Evolutionary conservation across 2,888 invertebrate species (phyloP).

Genomic region (Lasioglossum marginatum): DNA sequence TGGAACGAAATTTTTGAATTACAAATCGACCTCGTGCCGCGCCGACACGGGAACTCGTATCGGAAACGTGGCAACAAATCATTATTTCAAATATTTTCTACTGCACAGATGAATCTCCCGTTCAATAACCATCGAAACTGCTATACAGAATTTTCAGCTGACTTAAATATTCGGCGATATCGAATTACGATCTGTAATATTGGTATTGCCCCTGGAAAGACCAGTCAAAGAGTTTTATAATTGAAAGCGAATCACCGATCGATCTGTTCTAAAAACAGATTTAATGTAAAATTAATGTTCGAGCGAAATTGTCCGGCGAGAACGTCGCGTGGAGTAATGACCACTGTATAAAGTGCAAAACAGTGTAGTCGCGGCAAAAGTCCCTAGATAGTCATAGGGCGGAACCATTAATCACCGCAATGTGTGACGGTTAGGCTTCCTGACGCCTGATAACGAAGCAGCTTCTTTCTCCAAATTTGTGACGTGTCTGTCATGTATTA

Average conservation of each 20-base stretch:
- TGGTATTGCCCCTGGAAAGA: neutral
- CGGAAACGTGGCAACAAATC: neutral
- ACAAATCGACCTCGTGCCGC: neutral
- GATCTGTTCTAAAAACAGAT: neutral
- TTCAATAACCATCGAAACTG: neutral
- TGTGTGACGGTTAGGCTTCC: constrained; percentile 57
- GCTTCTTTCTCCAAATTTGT: constrained; percentile 33
- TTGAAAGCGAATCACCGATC: neutral
- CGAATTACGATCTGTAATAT: neutral
- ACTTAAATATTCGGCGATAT: neutral
- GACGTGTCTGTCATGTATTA: neutral
- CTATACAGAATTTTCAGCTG: neutral
- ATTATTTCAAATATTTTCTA: neutral
- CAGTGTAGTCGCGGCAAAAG: constrained; percentile 62
- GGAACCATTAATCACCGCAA: constrained; percentile 57
- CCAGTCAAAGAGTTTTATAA: neutral
- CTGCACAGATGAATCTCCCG: neutral
- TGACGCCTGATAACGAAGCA: constrained; percentile 50
- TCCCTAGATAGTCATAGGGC: constrained; percentile 40
- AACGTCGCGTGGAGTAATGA: constrained; percentile 54
- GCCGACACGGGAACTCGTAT: neutral
- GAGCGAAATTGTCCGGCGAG: constrained; percentile 39
- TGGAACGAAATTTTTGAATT: constrained; percentile 7
- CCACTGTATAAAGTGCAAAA: constrained; percentile 63
- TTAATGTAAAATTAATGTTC: constrained; percentile 41